Conservation (phyloP, 2,888 invertebrate species). For the Hoplodrina blanda region DNA sequence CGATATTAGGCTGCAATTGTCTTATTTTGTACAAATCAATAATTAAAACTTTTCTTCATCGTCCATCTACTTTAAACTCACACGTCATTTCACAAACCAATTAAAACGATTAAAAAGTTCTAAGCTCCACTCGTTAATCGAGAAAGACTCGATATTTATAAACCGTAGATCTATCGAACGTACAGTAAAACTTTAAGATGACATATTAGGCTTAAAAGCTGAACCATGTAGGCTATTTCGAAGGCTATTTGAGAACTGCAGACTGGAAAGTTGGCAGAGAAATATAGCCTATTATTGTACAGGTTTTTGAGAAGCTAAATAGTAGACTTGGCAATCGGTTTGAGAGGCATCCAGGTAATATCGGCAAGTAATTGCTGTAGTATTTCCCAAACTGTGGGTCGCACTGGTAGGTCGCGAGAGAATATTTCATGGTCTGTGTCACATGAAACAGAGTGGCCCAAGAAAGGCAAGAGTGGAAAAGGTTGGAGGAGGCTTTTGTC, state of each 20-base stretch:
- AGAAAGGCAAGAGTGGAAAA: too few relatives aligned
- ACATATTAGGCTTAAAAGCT: slow-evolving; percentile 64
- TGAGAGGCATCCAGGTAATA: background rate
- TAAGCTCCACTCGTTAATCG: background rate
- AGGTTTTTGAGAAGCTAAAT: slow-evolving; percentile 12
- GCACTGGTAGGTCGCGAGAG: too few relatives aligned
- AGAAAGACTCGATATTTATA: slow-evolving; percentile 32
- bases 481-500: too few relatives aligned
- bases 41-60: background rate
- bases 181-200: slow-evolving; percentile 46
- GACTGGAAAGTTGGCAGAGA: slow-evolving; percentile 7
- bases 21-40: background rate
- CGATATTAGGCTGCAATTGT: background rate
- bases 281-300: slow-evolving; percentile 7
- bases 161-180: slow-evolving; percentile 8
- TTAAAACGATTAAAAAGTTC: slow-evolving; percentile 23
- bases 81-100: slow-evolving; percentile 13
- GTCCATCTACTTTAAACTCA: background rate
- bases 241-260: slow-evolving; percentile 8
- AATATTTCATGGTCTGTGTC: too few relatives aligned
- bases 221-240: slow-evolving; percentile 66
- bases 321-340: slow-evolving; percentile 5
- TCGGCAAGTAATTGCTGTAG: slow-evolving; percentile 1
- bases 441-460: too few relatives aligned
- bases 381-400: background rate